Conservation (phyloP, 1,140 invertebrate genomes). For the Drepana arcuata region DNA sequence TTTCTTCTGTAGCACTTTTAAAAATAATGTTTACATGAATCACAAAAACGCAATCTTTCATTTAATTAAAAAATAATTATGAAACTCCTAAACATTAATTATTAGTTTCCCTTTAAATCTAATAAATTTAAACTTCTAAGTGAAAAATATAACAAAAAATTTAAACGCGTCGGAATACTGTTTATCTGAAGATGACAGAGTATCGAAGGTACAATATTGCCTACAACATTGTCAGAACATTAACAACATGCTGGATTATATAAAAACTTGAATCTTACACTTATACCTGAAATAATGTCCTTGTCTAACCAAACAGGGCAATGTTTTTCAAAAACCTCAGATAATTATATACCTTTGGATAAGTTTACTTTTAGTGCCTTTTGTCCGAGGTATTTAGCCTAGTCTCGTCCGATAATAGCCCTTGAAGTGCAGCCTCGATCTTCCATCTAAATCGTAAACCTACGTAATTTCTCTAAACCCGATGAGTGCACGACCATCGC, state of each 20-base stretch:
- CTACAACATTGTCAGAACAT: conserved; percentile 39
- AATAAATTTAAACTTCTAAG: conserved; percentile 47
- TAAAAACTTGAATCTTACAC: conserved; percentile 42
- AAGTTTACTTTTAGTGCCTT: conserved; percentile 27
- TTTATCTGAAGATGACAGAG: conserved; percentile 21
- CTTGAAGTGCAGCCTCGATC: too few species aligned
- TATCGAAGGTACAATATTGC: conserved; percentile 29
- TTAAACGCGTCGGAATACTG: conserved; percentile 46
- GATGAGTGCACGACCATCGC: conserved; percentile 26
- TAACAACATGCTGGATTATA: conserved; percentile 49
- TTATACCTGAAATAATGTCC: conserved; percentile 36
- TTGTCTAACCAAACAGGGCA: too few species aligned
- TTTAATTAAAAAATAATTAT: conserved; percentile 38
- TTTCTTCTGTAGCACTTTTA: conserved; percentile 61
- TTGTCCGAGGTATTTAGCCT: too few species aligned
- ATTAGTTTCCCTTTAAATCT: conserved; percentile 37
- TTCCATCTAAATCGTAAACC: too few species aligned
- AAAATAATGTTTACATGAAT: conserved; percentile 64
- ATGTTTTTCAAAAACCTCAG: conserved; percentile 23
- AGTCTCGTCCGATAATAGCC: too few species aligned
- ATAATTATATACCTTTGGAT: conserved; percentile 24
- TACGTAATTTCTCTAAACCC: too few species aligned
- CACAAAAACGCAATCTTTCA: conserved; percentile 45
- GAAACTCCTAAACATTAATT: conserved; percentile 36
- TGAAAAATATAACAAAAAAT: conserved; percentile 49